Conservation (phyloP, 2,797 vertebrate species). For the Gephyroberyx darwinii region DNA sequence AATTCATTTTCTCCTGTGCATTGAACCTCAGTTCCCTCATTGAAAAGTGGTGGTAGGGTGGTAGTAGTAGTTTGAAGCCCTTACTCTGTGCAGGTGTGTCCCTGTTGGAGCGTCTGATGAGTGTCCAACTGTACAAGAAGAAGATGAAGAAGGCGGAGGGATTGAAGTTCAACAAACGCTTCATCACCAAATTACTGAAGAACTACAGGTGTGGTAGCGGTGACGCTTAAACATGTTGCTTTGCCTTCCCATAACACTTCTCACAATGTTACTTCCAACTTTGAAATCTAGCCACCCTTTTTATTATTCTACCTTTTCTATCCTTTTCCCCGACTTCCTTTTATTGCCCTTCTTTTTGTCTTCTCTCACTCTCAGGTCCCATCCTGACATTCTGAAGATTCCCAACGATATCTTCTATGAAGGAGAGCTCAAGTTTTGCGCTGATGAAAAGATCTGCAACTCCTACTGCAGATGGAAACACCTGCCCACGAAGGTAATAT, state of each 20-base stretch:
- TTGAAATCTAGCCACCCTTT: no score
- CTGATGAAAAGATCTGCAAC: constrained; percentile 53
- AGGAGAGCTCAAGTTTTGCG: constrained; percentile 80
- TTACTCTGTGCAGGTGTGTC: constrained; percentile 77
- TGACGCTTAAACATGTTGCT: neutral
- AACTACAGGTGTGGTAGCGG: constrained; percentile 87
- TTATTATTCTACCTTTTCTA: neutral
- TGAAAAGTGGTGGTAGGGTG: neutral
- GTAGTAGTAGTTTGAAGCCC: neutral
- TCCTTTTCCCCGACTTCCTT: neutral
- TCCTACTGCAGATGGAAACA: constrained; percentile 85
- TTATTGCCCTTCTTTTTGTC: neutral
- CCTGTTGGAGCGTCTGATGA: constrained; percentile 89
- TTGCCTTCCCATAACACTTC: neutral
- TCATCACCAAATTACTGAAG: constrained; percentile 88
- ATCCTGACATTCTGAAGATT: constrained; percentile 84
- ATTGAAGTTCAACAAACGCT: constrained; percentile 75
- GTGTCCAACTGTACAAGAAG: constrained; percentile 81
- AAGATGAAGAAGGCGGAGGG: constrained; percentile 59
- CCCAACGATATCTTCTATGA: constrained; percentile 89
- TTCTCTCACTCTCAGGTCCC: constrained; percentile 80
- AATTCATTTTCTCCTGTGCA: no score
- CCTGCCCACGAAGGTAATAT: constrained; percentile 80
- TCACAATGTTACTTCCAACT: neutral
- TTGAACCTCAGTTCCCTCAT: no score